These are phyloP conservation scores for Opisthograptis luteolata DNA, from an alignment of 2,888 invertebrate species.

Conservation along the genomic window DNA sequence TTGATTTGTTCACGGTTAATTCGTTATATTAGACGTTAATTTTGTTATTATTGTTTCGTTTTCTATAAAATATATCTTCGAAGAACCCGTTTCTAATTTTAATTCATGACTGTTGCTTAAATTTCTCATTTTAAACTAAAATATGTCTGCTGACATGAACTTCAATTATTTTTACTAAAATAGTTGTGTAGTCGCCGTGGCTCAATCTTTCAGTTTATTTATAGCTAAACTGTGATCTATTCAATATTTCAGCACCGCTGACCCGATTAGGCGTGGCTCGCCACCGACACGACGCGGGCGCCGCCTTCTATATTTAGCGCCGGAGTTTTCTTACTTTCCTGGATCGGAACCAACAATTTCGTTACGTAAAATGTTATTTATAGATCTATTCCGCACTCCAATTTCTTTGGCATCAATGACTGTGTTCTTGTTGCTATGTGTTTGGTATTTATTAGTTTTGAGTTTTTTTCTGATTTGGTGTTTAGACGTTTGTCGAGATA, in stretches of 20 bases:
- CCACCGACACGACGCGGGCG: constrained; percentile 21
- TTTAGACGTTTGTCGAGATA: no score
- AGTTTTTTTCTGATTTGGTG: neutral
- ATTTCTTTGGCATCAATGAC: constrained; percentile 43
- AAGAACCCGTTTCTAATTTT: no score
- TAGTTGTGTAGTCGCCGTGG: neutral
- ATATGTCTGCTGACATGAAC: no score
- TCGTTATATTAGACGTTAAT: no score
- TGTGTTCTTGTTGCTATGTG: constrained; percentile 23
- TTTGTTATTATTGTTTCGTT: no score
- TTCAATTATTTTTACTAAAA: neutral
- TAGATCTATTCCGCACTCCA: constrained; percentile 51
- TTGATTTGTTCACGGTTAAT: no score
- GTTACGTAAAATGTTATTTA: constrained; percentile 63
- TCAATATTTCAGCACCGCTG: constrained; percentile 45
- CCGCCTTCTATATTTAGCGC: constrained; percentile 67
- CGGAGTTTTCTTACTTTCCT: constrained; percentile 50
- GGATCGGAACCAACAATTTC: constrained; percentile 40
- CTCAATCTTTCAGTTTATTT: constrained; percentile 27
- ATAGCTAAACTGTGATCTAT: constrained; percentile 35
- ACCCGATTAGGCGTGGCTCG: constrained; percentile 58
- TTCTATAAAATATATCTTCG: no score
- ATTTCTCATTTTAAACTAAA: no score
- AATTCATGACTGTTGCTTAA: no score
- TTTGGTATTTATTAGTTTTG: constrained; percentile 5